A percentile compares a stretch with the other conserved stretches of the same genome.
Conservation (phyloP, 2,797 vertebrate species). For the Sebastes vulpes region DNA sequence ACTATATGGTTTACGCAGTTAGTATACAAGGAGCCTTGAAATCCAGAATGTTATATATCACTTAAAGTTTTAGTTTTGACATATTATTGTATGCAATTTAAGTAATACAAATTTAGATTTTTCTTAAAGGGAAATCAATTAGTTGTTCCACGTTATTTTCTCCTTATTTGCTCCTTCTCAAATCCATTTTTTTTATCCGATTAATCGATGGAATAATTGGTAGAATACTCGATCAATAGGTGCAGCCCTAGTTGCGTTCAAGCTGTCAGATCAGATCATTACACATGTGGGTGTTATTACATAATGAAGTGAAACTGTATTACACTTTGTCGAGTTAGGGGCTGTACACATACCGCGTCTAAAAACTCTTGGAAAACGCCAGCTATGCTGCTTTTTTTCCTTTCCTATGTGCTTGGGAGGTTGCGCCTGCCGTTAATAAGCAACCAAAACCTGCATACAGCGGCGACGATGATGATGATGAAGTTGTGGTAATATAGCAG, state of each 20-base stretch:
- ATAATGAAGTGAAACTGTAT: neutral
- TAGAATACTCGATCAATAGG: too few relatives aligned
- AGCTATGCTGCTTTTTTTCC: too few relatives aligned
- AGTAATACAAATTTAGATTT: neutral
- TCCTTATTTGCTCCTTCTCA: neutral
- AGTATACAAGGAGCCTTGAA: neutral
- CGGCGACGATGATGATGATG: too few relatives aligned
- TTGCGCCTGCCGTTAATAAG: too few relatives aligned
- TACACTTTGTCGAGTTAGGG: neutral
- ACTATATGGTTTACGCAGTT: neutral
- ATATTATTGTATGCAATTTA: neutral
- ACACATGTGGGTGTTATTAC: neutral
- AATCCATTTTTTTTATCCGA: neutral
- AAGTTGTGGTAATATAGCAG: too few relatives aligned
- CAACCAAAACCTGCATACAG: too few relatives aligned
- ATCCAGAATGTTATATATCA: neutral
- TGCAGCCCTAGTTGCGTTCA: neutral
- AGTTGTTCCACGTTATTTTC: neutral
- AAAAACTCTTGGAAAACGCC: too few relatives aligned
- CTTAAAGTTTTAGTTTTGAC: neutral
- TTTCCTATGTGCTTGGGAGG: too few relatives aligned
- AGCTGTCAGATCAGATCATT: neutral
- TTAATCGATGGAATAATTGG: neutral
- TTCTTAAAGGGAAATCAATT: neutral
- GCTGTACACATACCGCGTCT: too few relatives aligned